Base-by-base conservation (phyloP, 1,140 invertebrate genomes). In the Microvelia longipes region DNA sequence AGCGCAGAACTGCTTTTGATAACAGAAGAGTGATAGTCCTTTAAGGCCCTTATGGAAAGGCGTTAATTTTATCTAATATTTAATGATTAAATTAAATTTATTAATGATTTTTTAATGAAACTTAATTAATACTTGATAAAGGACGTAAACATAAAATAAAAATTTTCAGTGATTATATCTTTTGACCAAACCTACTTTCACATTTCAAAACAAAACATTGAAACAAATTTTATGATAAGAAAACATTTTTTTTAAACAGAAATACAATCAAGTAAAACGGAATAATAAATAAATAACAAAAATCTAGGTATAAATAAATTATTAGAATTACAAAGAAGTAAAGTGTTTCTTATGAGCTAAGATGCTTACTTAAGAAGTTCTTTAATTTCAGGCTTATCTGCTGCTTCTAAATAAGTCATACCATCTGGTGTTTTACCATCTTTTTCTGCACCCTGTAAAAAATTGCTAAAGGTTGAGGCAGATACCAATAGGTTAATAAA, bases 321-420 rank as follows among this genome's bases (percentile, higher is more conserved):
- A n/a, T n/a, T n/a, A n/a, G 35, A 11, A 60, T 11, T 60, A 11
- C 35, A 60, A 60, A 60, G 11, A 19, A 60, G 19, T 11, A 11
- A 60, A 11, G 19, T 60, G 35, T 60, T 60, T 60, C 19, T 60
- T 60, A 11, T 60, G 11, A 11, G 35, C 19, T 60, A 26, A 64
- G 25, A 13, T 15, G 2, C 5, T 64, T 24, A 73, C 70, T 75
- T 69, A 14, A 91, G 80, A 26, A 92, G 82, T 74, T 85, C 83
- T 81, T 92, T 92, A 73, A 96, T 96, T 82, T 96, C 94, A 73
- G 90, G 88, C 79, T 90, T 94, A 79, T 97, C 93, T 19, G 94
- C 93, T 73, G 89, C 91, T 75, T 95, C 90, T 69, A 92, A 78
- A 78, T 95, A 96, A 73, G 84, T 87, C 68, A 83, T 87, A 26